Base-by-base conservation (phyloP, 2,113 vertebrate species). In the Halichoerus grypus region DNA sequence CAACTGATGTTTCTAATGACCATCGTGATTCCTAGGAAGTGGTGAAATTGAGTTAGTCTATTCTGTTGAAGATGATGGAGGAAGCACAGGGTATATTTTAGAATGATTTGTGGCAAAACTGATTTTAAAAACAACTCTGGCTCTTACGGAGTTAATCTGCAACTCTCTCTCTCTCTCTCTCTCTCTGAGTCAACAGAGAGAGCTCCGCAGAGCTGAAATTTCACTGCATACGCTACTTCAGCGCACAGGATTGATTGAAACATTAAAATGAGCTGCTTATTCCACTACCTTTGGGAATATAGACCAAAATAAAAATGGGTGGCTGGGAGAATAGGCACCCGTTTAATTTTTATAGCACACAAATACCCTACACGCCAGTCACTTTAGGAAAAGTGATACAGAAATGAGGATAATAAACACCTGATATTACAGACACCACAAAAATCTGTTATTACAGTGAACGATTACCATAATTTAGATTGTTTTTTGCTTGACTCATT, bases 131-230 rank as follows among this genome's bases (percentile, higher is more conserved):
- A 71, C 22, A 77, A 92, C 65, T 79, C 71, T 79, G 71, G 81
- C n/a, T 97, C 46, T 77, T 81, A 91, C 1, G n/a, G 61, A 92
- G 94, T 97, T 96, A 91, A 93, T 57, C 13, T 88, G 46, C 33
- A 39, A 4, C 19, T 33, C 4, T 72, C 13, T 63, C 11, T 16
- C n/a, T 65, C 3, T 61, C 16, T 65, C 12, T 72, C 4, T 72
- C 11, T 79, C 9, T 72, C 19, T 15, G 42, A 85, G 87, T 84
- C 80, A 42, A 42, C 4, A 0, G 63, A 53, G 53, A 79, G 59
- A 79, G 51, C 57, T 87, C 39, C 14, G 36, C 76, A 49, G 42
- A 84, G 79, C 89, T 80, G 89, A 82, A 16, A 63, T 93, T 51
- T 53, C 39, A 18, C 59, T 46, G 93, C 26, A 18, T 72, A 21